phyloP scores from a whole-genome alignment of 2,888 invertebrate species.

The Plebejus anna region DNA sequence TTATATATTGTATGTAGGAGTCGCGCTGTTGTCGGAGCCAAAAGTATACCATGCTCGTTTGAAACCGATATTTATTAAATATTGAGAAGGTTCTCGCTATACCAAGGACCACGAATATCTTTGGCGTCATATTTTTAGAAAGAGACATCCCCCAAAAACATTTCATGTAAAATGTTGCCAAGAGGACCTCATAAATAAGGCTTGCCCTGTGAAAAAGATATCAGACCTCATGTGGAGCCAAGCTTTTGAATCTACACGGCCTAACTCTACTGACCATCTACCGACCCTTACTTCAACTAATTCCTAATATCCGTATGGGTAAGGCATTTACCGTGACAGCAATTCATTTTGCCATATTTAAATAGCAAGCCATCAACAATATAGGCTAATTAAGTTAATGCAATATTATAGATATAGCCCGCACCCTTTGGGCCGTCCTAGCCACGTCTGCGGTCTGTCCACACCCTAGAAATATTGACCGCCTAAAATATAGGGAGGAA shows the following conservation, averaged over 20 bases:
- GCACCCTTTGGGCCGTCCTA: conserved; percentile 3
- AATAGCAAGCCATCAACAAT: not conserved
- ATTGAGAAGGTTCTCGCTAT: not conserved
- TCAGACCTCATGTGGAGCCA: too few species aligned
- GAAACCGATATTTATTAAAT: not conserved
- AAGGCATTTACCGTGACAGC: not conserved
- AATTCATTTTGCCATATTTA: conserved; percentile 1
- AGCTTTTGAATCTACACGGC: too few species aligned
- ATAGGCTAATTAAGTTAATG: not conserved
- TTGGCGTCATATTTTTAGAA: not conserved
- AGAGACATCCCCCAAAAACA: too few species aligned
- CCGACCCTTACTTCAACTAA: too few species aligned
- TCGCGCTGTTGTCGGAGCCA: conserved; percentile 33
- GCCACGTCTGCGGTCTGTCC: not conserved
- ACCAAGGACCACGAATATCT: not conserved
- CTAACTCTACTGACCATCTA: too few species aligned
- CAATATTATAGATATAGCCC: not conserved
- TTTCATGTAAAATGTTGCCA: too few species aligned
- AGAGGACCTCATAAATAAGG: too few species aligned
- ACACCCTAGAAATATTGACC: conserved; percentile 13
- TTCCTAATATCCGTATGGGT: not conserved
- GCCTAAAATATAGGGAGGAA: not conserved
- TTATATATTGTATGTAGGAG: conserved; percentile 44
- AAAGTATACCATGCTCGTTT: not conserved
- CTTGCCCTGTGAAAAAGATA: too few species aligned